A percentile compares a stretch with the other conserved stretches of the same genome.
Evolutionary conservation across 2,888 invertebrate genomes (phyloP).

Genomic region (Ectobius pallidus): DNA sequence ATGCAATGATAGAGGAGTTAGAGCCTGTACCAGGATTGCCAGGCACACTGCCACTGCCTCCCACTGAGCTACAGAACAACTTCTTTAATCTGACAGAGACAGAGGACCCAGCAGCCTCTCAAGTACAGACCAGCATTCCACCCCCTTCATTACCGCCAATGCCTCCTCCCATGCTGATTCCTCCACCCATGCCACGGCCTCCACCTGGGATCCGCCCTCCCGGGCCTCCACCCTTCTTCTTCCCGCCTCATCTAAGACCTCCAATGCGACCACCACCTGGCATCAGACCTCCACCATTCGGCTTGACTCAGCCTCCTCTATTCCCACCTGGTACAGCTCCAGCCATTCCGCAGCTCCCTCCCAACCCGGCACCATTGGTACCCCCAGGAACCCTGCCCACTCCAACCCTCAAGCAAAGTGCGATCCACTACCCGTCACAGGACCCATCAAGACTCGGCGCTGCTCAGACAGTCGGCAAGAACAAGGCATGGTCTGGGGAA

Average conservation of each 20-base stretch:
- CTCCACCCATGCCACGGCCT: conserved; percentile 54
- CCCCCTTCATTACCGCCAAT: conserved; percentile 62
- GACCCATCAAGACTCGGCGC: conserved; percentile 93
- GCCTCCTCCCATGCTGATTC: conserved; percentile 53
- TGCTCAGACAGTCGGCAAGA: conserved; percentile 50
- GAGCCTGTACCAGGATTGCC: conserved; percentile 83
- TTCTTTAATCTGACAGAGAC: conserved; percentile 67
- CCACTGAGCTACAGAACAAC: conserved; percentile 67
- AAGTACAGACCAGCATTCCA: conserved; percentile 53
- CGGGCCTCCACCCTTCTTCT: conserved; percentile 52
- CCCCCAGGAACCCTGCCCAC: conserved; percentile 46
- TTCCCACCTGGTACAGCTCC: conserved; percentile 43
- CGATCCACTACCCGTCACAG: conserved; percentile 94
- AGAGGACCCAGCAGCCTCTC: conserved; percentile 56
- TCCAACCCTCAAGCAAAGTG: conserved; percentile 62
- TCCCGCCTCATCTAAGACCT: conserved; percentile 53
- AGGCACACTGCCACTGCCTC: conserved; percentile 68
- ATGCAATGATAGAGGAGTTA: conserved; percentile 51
- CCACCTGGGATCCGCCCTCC: conserved; percentile 52
- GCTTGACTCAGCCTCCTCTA: conserved; percentile 38
- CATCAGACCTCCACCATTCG: conserved; percentile 32
- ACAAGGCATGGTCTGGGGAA: conserved; percentile 41
- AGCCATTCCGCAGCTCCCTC: conserved; percentile 41
- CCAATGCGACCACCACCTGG: conserved; percentile 50
- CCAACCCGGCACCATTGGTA: conserved; percentile 42